phyloP scores from a whole-genome alignment of 2,797 vertebrate genomes.

The Dicrostonyx torquatus region DNA sequence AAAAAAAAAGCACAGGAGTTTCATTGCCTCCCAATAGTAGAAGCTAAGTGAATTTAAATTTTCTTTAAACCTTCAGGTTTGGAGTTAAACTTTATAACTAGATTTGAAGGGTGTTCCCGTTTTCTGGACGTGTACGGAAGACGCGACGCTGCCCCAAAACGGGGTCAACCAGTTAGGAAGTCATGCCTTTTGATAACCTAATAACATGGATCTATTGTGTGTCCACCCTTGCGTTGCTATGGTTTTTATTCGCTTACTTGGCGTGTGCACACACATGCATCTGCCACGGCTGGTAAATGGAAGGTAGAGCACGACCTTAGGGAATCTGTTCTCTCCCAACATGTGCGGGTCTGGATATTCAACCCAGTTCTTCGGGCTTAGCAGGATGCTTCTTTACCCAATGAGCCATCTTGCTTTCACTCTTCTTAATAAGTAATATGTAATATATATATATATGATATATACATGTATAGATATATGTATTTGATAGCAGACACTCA shows the following conservation, averaged over 20 bases:
- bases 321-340: not conserved
- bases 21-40: not conserved
- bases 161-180: not conserved
- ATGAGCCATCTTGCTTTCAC: not conserved
- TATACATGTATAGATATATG: not conserved
- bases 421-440: not conserved
- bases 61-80: not conserved
- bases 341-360: not conserved
- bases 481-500: not conserved
- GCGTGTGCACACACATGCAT: not conserved
- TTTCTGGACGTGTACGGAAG: not conserved
- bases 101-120: not conserved
- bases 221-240: no score
- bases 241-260: not conserved
- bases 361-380: not conserved
- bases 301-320: not conserved
- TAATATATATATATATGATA: no score
- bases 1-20: constrained; percentile 8
- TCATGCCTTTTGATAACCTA: not conserved
- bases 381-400: not conserved
- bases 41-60: constrained; percentile 35
- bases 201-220: not conserved
- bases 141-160: not conserved
- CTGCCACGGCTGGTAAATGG: not conserved
- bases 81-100: constrained; percentile 9